Conservation (phyloP, 2,113 vertebrate species). For the Barbus barbus region DNA sequence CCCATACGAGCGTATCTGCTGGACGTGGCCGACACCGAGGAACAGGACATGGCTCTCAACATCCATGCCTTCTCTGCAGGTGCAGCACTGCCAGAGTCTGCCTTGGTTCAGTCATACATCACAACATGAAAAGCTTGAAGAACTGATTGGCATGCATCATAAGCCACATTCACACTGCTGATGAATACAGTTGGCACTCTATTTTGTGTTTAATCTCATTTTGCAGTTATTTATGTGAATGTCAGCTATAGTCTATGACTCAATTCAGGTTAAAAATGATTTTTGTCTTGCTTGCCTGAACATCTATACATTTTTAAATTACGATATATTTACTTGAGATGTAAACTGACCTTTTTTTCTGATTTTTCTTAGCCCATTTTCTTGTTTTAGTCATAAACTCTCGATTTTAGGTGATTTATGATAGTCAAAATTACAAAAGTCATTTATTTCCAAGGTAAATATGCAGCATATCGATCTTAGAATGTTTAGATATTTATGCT, state of each 20-base stretch:
- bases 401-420: no score
- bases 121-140: background rate
- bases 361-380: background rate
- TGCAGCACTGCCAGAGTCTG: no score
- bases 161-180: background rate
- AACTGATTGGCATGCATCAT: background rate
- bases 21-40: constrained; percentile 93
- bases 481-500: no score
- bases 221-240: background rate
- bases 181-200: background rate
- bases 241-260: background rate
- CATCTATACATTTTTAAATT: background rate
- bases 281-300: background rate
- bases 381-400: no score
- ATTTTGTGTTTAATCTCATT: background rate
- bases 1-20: constrained; percentile 94
- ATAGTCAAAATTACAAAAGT: no score
- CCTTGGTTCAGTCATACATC: background rate
- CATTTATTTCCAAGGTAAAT: no score
- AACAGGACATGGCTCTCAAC: constrained; percentile 98
- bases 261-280: background rate
- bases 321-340: background rate
- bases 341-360: no score
- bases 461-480: no score
- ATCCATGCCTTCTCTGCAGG: constrained; percentile 96